Evolutionary conservation across 2,113 vertebrate genomes (phyloP), one percentile per base, ranked within the genome.

Genomic region (Scalopus aquaticus): DNA sequence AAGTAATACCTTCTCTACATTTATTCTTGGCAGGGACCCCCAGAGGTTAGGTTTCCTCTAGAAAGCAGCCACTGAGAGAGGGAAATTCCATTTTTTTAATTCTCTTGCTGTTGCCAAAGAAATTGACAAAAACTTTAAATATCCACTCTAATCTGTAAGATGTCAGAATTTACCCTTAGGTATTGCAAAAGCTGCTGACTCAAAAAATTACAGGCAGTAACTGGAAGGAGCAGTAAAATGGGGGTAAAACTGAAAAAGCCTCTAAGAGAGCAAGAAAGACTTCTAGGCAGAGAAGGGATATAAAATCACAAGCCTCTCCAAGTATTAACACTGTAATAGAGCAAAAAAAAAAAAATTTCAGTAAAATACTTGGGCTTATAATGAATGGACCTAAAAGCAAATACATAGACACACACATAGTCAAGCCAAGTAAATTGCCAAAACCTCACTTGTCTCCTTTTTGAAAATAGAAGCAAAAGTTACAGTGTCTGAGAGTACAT

Each of bases 1-100:
- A 93, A 97, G 89, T 92, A 96, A 96, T 98, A 96, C 88, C 79
- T 97, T 88, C 95, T 97, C 92, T 97, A 96, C 90, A 97, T 90
- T 82, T 96, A 80, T 91, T 97, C 93, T 96, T 97, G 96, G 96
- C 95, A 94, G 79, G 85, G 88, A 92, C 89, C 24, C 19, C 74
- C 46, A 81, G 88, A 96, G 95, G 51, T 87, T 79, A 87, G 77
- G 37, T 88, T 96, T 97, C 95, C 90, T 96, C 65, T 76, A 92
- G 78, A 94, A 95, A 56, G 65, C 94, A 95, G 95, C 85, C 91
- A 82, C 70, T 73, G 10, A 82, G 87, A 92, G n/a, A 88, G 85
- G 70, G 81, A 97, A 97, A 97, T 86, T 86, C 73, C 65, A 89
- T 24, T 39, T 85, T 4, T 30, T 17, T 30, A 74, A 49, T 72